Conservation (phyloP, 2,113 vertebrate genomes). For the Chaetodon auriga region DNA sequence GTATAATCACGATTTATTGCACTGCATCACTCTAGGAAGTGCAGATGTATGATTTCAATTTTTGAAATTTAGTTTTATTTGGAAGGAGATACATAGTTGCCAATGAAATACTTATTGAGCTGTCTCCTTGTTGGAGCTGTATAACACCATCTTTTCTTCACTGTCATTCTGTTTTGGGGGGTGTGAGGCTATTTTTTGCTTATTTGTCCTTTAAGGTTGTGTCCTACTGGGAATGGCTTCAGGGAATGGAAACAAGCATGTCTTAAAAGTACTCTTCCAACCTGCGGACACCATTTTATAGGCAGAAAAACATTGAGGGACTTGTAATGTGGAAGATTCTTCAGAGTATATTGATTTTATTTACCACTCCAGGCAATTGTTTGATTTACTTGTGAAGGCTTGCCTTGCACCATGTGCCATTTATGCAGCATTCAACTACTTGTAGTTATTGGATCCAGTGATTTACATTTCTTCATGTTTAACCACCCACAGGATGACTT, state of each 20-base stretch:
- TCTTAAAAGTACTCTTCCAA: constrained; percentile 49
- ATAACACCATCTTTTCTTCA: neutral
- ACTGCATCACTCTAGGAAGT: constrained; percentile 65
- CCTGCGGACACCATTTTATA: constrained; percentile 48
- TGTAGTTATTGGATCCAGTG: constrained; percentile 52
- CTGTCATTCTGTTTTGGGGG: constrained; percentile 6
- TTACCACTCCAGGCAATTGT: constrained; percentile 51
- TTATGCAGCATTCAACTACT: constrained; percentile 59
- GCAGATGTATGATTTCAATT: constrained; percentile 64
- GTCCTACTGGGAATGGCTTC: constrained; percentile 14
- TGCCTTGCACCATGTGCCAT: constrained; percentile 42
- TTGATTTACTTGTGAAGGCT: constrained; percentile 63
- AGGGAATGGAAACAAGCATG: constrained; percentile 22
- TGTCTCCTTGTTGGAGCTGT: neutral
- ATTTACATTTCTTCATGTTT: constrained; percentile 68
- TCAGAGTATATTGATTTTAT: constrained; percentile 68
- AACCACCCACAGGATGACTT: constrained; percentile 59
- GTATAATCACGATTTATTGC: constrained; percentile 76
- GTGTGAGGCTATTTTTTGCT: neutral
- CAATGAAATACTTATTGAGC: constrained; percentile 33
- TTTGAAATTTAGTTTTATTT: constrained; percentile 47
- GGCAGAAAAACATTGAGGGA: constrained; percentile 29
- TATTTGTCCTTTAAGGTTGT: constrained; percentile 48
- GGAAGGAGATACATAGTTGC: constrained; percentile 27
- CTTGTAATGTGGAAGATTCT: constrained; percentile 52